Conservation (phyloP, 2,113 vertebrate species). For the Oreocharis arfaki region DNA sequence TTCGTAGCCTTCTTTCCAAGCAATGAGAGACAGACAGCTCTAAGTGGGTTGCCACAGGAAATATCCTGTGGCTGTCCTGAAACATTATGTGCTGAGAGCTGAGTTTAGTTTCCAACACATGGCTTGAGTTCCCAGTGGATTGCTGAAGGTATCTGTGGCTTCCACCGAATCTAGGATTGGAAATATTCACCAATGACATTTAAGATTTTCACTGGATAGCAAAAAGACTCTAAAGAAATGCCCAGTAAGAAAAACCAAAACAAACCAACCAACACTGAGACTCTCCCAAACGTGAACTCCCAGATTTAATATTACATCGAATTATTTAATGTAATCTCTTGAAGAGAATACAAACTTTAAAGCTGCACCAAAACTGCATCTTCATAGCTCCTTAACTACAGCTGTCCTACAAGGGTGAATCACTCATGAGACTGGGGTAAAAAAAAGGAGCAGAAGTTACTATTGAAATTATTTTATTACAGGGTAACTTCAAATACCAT, state of each 20-base stretch:
- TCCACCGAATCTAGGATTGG: neutral
- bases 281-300: rapidly evolving
- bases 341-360: neutral
- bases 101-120: neutral
- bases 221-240: neutral
- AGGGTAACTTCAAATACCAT: neutral
- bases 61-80: neutral
- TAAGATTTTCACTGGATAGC: neutral
- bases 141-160: neutral
- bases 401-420: neutral
- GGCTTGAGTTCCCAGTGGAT: neutral
- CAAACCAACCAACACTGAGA: neutral
- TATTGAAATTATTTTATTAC: neutral
- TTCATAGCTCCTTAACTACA: neutral
- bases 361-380: neutral
- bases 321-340: neutral
- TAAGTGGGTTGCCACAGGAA: neutral
- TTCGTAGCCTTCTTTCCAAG: neutral
- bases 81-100: neutral
- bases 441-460: neutral
- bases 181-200: neutral
- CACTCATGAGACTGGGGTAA: neutral
- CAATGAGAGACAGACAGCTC: neutral
- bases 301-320: neutral
- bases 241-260: neutral